Percentiles rank a stretch among this genome's conserved stretches.
Conservation (phyloP, 2,888 invertebrate species). For the Muscina levida region DNA sequence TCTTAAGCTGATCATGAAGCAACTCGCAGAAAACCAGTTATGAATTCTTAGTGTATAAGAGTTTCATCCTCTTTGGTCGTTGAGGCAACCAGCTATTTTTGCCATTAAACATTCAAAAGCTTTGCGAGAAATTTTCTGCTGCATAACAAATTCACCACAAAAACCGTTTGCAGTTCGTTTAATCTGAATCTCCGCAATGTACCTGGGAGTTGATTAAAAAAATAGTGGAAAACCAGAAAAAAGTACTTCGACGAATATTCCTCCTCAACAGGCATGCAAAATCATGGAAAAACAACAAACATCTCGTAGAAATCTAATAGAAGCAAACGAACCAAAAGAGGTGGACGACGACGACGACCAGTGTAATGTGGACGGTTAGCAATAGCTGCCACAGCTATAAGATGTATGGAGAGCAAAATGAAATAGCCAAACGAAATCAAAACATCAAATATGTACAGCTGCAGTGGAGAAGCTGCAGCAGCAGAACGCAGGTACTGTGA, state of each 20-base stretch:
- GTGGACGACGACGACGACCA: not conserved
- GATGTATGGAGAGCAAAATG: not conserved
- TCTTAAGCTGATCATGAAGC: no score
- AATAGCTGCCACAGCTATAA: not conserved
- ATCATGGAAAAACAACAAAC: slow-evolving; percentile 1
- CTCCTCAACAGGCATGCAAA: slow-evolving; percentile 7
- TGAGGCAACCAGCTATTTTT: no score
- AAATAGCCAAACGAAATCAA: slow-evolving; percentile 16
- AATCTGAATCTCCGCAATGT: slow-evolving; percentile 4
- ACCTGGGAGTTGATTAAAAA: slow-evolving; percentile 36
- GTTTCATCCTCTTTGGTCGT: not conserved
- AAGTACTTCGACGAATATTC: slow-evolving; percentile 5
- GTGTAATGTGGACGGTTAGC: not conserved
- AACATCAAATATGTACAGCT: slow-evolving; percentile 41
- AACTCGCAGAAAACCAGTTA: not conserved
- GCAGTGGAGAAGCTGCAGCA: not conserved
- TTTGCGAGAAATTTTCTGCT: slow-evolving; percentile 13
- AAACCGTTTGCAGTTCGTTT: not conserved
- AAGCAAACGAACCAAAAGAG: not conserved
- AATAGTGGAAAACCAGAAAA: slow-evolving; percentile 14
- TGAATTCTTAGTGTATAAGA: slow-evolving; percentile 9
- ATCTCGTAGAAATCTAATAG: slow-evolving; percentile 24
- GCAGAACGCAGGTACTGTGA: not conserved
- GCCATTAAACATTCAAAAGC: slow-evolving; percentile 30
- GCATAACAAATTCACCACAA: slow-evolving; percentile 21